phyloP scores from a whole-genome alignment of 2,113 vertebrate genomes.

The Rhombomys opimus region DNA sequence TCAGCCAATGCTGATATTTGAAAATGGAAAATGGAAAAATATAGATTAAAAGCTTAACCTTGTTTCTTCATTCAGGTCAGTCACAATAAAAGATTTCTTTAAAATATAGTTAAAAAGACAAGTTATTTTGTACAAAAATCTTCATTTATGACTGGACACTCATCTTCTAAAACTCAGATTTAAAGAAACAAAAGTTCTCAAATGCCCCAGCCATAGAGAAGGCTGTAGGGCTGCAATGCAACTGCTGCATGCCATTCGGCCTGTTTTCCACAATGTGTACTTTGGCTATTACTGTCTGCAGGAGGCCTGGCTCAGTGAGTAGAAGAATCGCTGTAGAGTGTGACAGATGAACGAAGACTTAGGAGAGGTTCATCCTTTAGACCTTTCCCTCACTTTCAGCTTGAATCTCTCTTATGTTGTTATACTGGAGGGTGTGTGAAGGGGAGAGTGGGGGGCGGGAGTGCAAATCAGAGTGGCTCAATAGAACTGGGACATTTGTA shows the following conservation, averaged over 20 bases:
- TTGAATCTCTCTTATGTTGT: slow-evolving; percentile 70
- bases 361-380: background rate
- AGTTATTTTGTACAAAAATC: background rate
- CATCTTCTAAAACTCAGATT: background rate
- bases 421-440: background rate
- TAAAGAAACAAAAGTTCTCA: slow-evolving; percentile 3
- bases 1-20: slow-evolving; percentile 27
- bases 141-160: background rate
- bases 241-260: background rate
- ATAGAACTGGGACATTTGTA: background rate
- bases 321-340: background rate
- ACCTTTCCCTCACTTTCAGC: slow-evolving; percentile 31
- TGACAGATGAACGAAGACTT: background rate
- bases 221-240: background rate
- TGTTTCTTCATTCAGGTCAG: slow-evolving; percentile 45
- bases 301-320: background rate
- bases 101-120: slow-evolving; percentile 2
- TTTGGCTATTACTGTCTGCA: background rate
- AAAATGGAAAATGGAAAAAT: slow-evolving; percentile 48
- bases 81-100: background rate
- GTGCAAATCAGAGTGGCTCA: background rate
- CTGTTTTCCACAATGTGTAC: background rate
- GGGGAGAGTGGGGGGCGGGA: background rate
- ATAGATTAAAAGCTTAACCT: slow-evolving; percentile 18
- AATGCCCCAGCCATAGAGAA: background rate